Evolutionary conservation across 2,797 vertebrate species (phyloP).

Genomic region (Ataeniobius toweri): DNA sequence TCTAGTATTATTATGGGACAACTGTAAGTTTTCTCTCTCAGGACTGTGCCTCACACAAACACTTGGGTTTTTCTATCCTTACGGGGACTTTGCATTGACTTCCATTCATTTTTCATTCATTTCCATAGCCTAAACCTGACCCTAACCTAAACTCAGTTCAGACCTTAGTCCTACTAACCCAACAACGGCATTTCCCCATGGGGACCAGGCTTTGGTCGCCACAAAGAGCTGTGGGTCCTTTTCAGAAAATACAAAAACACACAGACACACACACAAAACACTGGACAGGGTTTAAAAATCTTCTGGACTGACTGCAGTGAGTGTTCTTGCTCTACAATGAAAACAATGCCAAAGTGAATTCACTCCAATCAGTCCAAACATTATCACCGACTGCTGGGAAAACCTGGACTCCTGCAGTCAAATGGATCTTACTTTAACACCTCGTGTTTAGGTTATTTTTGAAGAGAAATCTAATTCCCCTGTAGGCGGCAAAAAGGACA

Average conservation of each 20-base stretch:
- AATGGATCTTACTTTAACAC: neutral
- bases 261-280: too few relatives aligned
- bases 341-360: neutral
- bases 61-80: too few relatives aligned
- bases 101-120: too few relatives aligned
- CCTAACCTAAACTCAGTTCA: too few relatives aligned
- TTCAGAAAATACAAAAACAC: too few relatives aligned
- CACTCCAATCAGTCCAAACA: neutral
- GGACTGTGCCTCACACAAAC: too few relatives aligned
- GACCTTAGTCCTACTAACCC: too few relatives aligned
- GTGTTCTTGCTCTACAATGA: neutral
- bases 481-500: neutral
- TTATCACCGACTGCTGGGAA: neutral
- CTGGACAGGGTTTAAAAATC: neutral
- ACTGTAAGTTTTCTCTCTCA: neutral
- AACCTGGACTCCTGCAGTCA: neutral
- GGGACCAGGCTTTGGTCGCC: too few relatives aligned
- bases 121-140: too few relatives aligned
- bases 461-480: neutral
- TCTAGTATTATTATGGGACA: neutral
- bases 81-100: too few relatives aligned
- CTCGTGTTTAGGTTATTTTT: neutral
- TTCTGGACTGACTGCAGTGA: neutral
- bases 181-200: too few relatives aligned
- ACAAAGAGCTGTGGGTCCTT: too few relatives aligned